Evolutionary conservation across 2,888 invertebrate species (phyloP).

Genomic region (Mimachlamys varia): DNA sequence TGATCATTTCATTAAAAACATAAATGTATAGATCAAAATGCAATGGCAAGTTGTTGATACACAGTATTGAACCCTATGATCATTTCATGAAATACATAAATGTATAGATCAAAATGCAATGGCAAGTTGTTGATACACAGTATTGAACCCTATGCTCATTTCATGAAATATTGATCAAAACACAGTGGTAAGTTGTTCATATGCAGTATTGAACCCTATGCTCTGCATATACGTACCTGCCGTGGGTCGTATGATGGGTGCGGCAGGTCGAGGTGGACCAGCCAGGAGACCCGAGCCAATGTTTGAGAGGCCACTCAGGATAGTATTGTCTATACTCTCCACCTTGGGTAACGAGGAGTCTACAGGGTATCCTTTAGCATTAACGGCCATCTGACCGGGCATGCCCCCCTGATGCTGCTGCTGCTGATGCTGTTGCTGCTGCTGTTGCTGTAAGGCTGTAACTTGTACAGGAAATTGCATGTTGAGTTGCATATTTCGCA

Average conservation of each 20-base stretch:
- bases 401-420: conserved; percentile 50
- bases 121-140: too few species aligned
- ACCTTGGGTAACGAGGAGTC: conserved; percentile 56
- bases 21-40: too few species aligned
- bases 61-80: too few species aligned
- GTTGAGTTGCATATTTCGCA: conserved; percentile 75
- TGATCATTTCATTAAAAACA: too few species aligned
- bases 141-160: too few species aligned
- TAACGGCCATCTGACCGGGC: conserved; percentile 61
- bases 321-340: conserved; percentile 58
- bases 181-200: too few species aligned
- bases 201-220: too few species aligned
- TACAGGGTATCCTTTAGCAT: conserved; percentile 62
- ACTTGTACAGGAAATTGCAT: conserved; percentile 70
- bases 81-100: too few species aligned
- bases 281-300: conserved; percentile 46
- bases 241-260: conserved; percentile 42
- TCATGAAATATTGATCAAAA: too few species aligned
- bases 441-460: conserved; percentile 51
- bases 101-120: too few species aligned
- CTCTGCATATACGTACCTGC: background rate
- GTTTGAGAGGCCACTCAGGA: conserved; percentile 49
- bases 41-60: too few species aligned
- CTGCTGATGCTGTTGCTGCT: conserved; percentile 55
- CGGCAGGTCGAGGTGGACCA: conserved; percentile 46